These are phyloP conservation scores for Apoderus coryli DNA, from an alignment of 2,888 invertebrate species.

Conservation along the genomic window DNA sequence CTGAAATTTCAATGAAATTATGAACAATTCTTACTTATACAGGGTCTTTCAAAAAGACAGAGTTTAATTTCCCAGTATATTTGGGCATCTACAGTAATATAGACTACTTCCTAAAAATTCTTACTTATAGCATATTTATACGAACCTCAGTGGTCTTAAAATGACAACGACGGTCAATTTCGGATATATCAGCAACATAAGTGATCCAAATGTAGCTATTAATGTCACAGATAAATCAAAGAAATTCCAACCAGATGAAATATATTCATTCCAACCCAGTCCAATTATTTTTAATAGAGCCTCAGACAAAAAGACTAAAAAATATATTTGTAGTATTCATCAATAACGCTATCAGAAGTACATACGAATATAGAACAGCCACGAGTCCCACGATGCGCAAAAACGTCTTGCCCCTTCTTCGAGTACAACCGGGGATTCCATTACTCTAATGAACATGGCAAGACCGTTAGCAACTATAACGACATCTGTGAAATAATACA, in stretches of 20 bases:
- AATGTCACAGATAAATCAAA: conserved; percentile 61
- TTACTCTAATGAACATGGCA: conserved; percentile 56
- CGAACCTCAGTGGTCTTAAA: conserved; percentile 49
- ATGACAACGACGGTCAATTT: conserved; percentile 57
- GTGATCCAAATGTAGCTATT: conserved; percentile 50
- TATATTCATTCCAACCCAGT: conserved; percentile 53
- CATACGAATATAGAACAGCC: conserved; percentile 54
- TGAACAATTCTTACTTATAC: too few species aligned
- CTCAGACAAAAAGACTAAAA: conserved; percentile 64
- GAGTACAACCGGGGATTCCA: conserved; percentile 43
- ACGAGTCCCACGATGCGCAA: conserved; percentile 63
- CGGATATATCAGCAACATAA: conserved; percentile 50
- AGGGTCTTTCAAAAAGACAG: too few species aligned
- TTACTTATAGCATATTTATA: conserved; percentile 10
- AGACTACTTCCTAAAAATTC: neutral
- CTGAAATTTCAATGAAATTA: conserved; percentile 16
- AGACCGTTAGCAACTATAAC: conserved; percentile 60
- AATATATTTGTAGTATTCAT: too few species aligned
- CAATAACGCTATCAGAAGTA: too few species aligned
- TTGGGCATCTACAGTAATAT: neutral
- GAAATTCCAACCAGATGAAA: conserved; percentile 74
- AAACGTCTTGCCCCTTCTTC: conserved; percentile 48
- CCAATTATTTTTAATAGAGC: conserved; percentile 58
- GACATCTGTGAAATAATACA: conserved; percentile 39
- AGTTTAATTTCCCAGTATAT: too few species aligned